A percentile compares a stretch with the other conserved stretches of the same genome.
These are phyloP conservation scores for Probosciger aterrimus DNA, from an alignment of 2,113 vertebrate species.

Conservation along the genomic window DNA sequence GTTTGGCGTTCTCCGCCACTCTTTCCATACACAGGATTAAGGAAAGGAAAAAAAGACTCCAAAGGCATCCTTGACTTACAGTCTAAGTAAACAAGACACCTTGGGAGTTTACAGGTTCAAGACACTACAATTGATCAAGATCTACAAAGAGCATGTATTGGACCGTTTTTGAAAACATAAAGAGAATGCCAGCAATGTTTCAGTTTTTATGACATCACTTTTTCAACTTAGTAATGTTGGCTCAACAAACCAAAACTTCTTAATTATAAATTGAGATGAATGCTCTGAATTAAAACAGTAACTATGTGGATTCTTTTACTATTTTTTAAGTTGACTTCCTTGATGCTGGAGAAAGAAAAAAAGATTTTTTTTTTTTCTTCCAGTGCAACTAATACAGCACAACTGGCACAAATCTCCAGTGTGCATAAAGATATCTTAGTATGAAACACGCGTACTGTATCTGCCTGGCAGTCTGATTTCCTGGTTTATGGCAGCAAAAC, in stretches of 20 bases:
- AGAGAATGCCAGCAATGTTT: neutral
- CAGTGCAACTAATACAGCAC: neutral
- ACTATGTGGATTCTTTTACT: neutral
- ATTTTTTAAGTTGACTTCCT: neutral
- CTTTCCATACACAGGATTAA: neutral
- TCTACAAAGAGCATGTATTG: neutral
- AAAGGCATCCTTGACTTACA: neutral
- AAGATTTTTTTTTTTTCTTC: neutral
- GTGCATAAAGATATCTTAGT: neutral
- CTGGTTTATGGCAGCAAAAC: neutral
- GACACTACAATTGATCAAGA: neutral
- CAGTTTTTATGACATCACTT: neutral
- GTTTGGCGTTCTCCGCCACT: neutral
- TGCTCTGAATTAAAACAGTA: neutral
- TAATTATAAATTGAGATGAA: neutral
- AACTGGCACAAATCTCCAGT: neutral
- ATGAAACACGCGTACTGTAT: neutral
- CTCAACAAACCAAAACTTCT: neutral
- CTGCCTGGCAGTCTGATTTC: neutral
- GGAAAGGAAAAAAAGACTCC: neutral
- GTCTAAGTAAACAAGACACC: neutral
- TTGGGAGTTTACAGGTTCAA: neutral
- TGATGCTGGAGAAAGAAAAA: neutral
- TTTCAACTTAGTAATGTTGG: neutral
- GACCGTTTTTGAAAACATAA: neutral